A percentile compares a stretch with the other conserved stretches of the same genome.
Conservation (phyloP, 2,888 invertebrate species). For the Drosophila monieri region DNA sequence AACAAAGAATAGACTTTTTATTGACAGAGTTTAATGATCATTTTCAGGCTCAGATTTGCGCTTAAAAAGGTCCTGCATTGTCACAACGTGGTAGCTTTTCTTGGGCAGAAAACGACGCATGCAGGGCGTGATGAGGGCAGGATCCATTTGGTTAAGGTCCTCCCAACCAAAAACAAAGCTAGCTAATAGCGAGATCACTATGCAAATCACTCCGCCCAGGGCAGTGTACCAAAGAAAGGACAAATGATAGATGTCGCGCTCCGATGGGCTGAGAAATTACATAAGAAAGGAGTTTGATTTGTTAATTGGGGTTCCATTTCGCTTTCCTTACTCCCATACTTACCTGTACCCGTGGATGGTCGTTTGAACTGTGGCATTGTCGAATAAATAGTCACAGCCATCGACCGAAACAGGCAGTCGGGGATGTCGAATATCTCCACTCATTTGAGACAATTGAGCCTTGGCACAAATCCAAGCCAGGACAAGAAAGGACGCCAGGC, state of each 20-base stretch:
- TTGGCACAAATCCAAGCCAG: constrained; percentile 89
- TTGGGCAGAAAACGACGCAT: constrained; percentile 85
- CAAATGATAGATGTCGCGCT: constrained; percentile 85
- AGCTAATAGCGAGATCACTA: constrained; percentile 86
- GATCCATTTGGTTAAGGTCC: constrained; percentile 86
- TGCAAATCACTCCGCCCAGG: constrained; percentile 87
- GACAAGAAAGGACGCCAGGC: constrained; percentile 86
- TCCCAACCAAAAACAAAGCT: constrained; percentile 85
- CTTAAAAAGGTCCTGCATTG: constrained; percentile 61
- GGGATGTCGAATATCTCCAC: constrained; percentile 86
- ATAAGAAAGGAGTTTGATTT: neutral
- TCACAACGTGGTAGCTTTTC: constrained; percentile 53
- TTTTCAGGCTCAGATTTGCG: constrained; percentile 23
- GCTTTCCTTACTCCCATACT: constrained; percentile 4
- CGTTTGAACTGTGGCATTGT: constrained; percentile 71
- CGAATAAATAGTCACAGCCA: constrained; percentile 83
- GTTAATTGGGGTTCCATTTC: neutral
- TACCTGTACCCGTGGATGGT: constrained; percentile 71
- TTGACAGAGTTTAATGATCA: neutral
- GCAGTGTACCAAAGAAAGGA: constrained; percentile 91
- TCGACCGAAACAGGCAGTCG: constrained; percentile 85
- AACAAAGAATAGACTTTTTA: neutral
- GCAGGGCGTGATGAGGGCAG: constrained; percentile 87
- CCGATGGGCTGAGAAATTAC: constrained; percentile 66
- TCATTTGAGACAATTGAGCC: constrained; percentile 88